A percentile compares a stretch with the other conserved stretches of the same genome.
Conservation (phyloP, 2,797 vertebrate species). For the Tympanoctomys barrerae region DNA sequence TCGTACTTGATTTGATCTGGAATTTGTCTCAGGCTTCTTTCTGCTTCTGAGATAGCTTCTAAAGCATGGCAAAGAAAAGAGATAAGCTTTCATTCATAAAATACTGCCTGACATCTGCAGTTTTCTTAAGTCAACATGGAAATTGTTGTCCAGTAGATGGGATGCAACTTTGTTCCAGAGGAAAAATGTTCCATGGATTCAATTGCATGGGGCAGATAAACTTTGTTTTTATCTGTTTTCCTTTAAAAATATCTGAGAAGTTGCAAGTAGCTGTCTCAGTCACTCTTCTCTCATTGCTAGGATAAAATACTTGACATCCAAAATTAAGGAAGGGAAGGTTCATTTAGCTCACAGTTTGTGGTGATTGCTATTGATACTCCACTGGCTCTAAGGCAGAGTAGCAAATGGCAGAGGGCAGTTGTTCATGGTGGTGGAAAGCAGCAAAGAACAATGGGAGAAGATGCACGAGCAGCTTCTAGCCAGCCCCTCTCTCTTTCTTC, state of each 20-base stretch:
- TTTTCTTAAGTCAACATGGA: background rate
- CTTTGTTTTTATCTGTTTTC: background rate
- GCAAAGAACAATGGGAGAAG: too few relatives aligned
- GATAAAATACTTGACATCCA: too few relatives aligned
- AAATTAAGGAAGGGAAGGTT: too few relatives aligned
- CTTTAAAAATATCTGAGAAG: background rate
- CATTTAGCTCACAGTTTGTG: too few relatives aligned
- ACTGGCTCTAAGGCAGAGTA: too few relatives aligned
- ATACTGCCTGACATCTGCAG: background rate
- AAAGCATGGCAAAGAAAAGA: background rate
- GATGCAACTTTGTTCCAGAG: background rate
- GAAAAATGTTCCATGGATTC: background rate
- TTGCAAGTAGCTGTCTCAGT: background rate
- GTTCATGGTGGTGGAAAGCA: too few relatives aligned
- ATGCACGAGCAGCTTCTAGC: too few relatives aligned
- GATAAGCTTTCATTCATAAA: constrained; percentile 4
- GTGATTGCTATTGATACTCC: too few relatives aligned
- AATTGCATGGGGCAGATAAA: background rate
- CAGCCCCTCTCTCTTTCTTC: too few relatives aligned
- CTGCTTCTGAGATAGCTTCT: background rate
- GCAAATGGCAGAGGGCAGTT: too few relatives aligned
- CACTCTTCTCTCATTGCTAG: too few relatives aligned
- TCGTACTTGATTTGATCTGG: constrained; percentile 4
- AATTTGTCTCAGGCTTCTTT: background rate
- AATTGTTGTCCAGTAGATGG: background rate